Evolutionary conservation across 2,888 invertebrate genomes (phyloP), one percentile per base, ranked within the genome.

Genomic region (Thera britannica): DNA sequence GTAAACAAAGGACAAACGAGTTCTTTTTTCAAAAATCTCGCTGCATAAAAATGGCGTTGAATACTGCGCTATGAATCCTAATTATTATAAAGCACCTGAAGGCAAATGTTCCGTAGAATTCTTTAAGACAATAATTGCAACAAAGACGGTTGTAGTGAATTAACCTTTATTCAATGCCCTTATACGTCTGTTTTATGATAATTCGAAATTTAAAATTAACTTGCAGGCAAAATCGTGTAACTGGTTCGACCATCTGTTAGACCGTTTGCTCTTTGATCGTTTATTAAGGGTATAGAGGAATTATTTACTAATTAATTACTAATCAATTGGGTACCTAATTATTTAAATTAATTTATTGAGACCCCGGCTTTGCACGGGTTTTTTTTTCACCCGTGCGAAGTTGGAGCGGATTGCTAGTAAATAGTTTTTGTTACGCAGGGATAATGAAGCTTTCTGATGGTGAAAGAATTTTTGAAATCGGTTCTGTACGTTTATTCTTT

Each of bases 101-200:
- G 46, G 56, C 36, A 48, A 36, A 54, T 23, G 55, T 23, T 58
- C 62, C 56, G 34, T 60, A 61, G 58, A 35, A 57, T 57, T 60
- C 57, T 64, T 64, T 38, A 59, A 58, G 61, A 60, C 57, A 64
- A 68, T 63, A 67, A 63, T 68, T 60, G 56, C 59, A 48, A 46
- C 12, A 60, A 58, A 68, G 63, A 63, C 54, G 58, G 57, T 6
- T 51, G 44, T 44, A 52, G n/a, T 34, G 34, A 64, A 51, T 38
- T 68, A 60, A 68, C 68, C 67, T 68, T 68, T 64, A 23, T 6
- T 56, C 56, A 68, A 68, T 64, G 63, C 56, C 67, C 67, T 57
- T 68, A 64, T 60, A 57, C 36, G 67, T 52, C 44, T 59, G 44
- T 3, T 46, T 54, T 58, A 58, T 63, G 63, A 57, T 59, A 60